phyloP scores from a whole-genome alignment of 2,797 vertebrate species.

The Bufotes viridis region DNA sequence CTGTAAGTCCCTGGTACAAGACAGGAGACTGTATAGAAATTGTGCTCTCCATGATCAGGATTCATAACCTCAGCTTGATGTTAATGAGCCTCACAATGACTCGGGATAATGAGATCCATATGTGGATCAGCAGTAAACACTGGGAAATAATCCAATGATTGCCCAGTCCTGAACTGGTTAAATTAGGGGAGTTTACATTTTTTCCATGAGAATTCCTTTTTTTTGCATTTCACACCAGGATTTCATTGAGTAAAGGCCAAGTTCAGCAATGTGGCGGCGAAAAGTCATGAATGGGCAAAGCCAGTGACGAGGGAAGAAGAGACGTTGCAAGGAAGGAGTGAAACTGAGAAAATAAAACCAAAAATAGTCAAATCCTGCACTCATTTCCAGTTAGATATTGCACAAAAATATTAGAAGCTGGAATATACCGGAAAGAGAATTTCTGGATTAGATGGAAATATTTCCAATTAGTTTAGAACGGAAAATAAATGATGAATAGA shows the following conservation, averaged over 20 bases:
- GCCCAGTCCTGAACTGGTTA: not conserved
- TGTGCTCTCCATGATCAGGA: not conserved
- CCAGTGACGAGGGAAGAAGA: not conserved
- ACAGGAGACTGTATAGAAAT: not conserved
- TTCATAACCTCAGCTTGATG: not conserved
- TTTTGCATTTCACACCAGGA: slow-evolving; percentile 48
- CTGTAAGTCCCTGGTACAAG: not conserved
- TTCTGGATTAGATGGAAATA: not conserved
- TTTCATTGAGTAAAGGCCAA: slow-evolving; percentile 47
- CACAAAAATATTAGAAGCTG: not conserved
- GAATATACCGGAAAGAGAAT: not conserved
- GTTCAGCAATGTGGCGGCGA: not conserved
- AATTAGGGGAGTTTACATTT: not conserved
- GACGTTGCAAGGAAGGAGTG: not conserved
- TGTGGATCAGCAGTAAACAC: slow-evolving; percentile 7
- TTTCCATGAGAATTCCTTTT: slow-evolving; percentile 45
- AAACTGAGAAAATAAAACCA: not conserved
- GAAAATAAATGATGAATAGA: not conserved
- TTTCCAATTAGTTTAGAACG: not conserved
- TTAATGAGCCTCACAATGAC: not conserved
- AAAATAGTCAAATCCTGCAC: not conserved
- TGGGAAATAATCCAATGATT: not conserved
- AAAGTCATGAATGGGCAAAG: slow-evolving; percentile 32
- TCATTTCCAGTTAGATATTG: not conserved
- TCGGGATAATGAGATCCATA: slow-evolving; percentile 37